Base-by-base conservation (phyloP, 2,888 invertebrate species). In the Halictus ligatus region DNA sequence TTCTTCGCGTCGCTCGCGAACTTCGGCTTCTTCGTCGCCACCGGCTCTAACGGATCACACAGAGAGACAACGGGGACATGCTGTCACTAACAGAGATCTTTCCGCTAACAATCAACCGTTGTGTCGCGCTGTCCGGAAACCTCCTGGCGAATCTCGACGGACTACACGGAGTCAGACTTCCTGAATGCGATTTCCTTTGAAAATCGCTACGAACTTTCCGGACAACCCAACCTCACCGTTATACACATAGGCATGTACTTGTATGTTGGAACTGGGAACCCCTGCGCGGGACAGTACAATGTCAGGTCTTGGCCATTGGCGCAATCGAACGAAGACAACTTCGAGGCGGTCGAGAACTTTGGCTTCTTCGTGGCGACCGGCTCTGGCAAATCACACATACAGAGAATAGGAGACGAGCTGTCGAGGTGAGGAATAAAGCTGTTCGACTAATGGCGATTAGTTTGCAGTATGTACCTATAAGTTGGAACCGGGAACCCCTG, bases 201-300 rank as follows among this genome's bases (percentile, higher is more conserved):
- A 64, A 18, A 29, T 29, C 64, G 29, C 64, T 3, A 15, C 15
- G 18, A 64, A 64, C 29, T 64, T 64, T 64, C 64, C 64, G 18
- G 64, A 18, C 15, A 29, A 6, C 64, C 64, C 3, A 35, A 18
- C 64, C 18, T 64, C 35, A 35, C 8, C 8, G 18, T 29, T 64
- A 64, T 18, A 25, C 7, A 18, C 18, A 40, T 40, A 40, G 10
- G 5, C 13, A 43, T 21, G 43, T 71, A 71, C 71, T 43, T 71
- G 40, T 71, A n/a, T n/a, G 71, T 91, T 92, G 97, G 97, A 93
- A 97, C 96, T 73, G 97, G 97, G 94, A 96, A 64, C 92, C 96
- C 97, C 95, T 97, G 97, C 84, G 97, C 97, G 93, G 97, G 97
- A 95, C 97, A 97, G 85, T 97, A 96, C 88, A 97, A 95, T 75